Evolutionary conservation across 2,113 vertebrate genomes (phyloP).

Genomic region (Maccullochella peelii): DNA sequence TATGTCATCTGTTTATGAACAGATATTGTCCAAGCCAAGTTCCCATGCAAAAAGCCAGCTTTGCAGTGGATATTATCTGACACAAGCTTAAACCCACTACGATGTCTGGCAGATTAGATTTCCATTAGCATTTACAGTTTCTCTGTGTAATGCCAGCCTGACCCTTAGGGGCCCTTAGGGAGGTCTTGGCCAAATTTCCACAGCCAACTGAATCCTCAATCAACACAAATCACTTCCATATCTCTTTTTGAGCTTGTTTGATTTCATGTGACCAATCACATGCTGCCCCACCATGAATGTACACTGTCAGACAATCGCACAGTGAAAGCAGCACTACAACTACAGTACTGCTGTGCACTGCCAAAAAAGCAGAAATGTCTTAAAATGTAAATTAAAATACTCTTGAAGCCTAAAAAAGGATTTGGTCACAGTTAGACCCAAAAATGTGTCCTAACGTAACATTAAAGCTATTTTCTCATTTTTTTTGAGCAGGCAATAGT

Average conservation of each 20-base stretch:
- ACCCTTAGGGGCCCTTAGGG: not conserved
- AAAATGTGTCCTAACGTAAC: not conserved
- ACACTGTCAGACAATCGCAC: not conserved
- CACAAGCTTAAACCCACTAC: not conserved
- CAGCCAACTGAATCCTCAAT: slow-evolving; percentile 6
- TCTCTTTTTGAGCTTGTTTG: slow-evolving; percentile 21
- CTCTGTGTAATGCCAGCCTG: not conserved
- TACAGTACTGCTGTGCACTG: not conserved
- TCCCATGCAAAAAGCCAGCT: not conserved
- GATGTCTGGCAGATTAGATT: not conserved
- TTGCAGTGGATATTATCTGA: not conserved
- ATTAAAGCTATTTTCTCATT: too few relatives aligned
- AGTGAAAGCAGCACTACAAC: not conserved
- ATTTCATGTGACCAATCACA: slow-evolving; percentile 25
- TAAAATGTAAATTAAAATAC: not conserved
- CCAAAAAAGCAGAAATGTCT: not conserved
- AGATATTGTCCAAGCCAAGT: too few relatives aligned
- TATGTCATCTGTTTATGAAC: not conserved
- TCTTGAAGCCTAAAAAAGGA: not conserved
- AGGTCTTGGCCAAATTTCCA: slow-evolving; percentile 3
- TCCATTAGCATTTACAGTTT: not conserved
- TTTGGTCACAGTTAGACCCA: not conserved
- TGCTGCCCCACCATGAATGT: not conserved
- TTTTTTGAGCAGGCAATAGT: not conserved
- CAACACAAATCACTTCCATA: slow-evolving; percentile 20